phyloP scores from a whole-genome alignment of 2,888 invertebrate species.

The Nomada ruficornis region DNA sequence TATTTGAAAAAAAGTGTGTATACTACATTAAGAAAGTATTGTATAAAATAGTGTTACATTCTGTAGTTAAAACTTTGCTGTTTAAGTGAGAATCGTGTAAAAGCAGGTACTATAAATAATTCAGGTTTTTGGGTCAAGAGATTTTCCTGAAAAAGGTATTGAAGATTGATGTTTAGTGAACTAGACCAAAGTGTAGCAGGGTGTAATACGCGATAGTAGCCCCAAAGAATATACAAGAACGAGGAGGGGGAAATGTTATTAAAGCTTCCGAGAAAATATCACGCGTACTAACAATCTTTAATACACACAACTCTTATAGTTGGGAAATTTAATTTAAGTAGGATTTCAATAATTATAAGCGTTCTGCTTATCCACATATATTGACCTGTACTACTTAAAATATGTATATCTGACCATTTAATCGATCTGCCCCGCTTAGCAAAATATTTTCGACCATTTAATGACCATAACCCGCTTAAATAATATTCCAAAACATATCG shows the following conservation, averaged over 20 bases:
- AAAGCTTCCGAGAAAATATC: background rate
- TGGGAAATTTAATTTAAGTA: background rate
- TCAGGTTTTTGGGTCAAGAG: constrained; percentile 1
- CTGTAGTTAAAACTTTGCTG: background rate
- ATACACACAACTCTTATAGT: background rate
- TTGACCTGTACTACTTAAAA: too few relatives aligned
- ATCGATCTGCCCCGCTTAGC: too few relatives aligned
- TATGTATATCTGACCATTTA: too few relatives aligned
- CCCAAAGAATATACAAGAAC: background rate
- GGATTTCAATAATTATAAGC: background rate
- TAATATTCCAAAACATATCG: too few relatives aligned
- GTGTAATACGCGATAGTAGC: background rate
- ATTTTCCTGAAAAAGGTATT: constrained; percentile 2
- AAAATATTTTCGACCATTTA: too few relatives aligned
- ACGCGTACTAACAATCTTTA: background rate
- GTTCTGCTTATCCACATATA: too few relatives aligned
- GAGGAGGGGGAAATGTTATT: background rate
- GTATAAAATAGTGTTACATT: too few relatives aligned
- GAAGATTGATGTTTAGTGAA: constrained; percentile 5
- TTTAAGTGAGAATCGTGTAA: background rate
- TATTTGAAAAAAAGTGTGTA: too few relatives aligned
- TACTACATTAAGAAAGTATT: too few relatives aligned
- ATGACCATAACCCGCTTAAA: too few relatives aligned
- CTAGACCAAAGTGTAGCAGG: background rate
- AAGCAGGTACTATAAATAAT: background rate